Evolutionary conservation across 2,888 invertebrate species (phyloP).

Genomic region (Bhutanitis thaidina): DNA sequence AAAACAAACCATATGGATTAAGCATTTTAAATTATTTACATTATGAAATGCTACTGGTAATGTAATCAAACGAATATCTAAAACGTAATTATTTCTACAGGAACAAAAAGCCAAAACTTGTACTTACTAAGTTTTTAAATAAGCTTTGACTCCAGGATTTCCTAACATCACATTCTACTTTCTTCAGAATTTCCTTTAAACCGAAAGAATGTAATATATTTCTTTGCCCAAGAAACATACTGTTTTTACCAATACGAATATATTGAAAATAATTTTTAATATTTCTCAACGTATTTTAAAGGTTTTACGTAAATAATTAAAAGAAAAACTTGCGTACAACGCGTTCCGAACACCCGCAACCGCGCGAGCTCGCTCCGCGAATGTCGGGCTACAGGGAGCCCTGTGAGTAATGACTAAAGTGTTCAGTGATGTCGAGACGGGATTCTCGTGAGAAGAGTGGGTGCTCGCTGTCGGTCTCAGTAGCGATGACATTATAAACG

Average conservation of each 20-base stretch:
- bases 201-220: not conserved
- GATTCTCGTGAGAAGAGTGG: not conserved
- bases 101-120: not conserved
- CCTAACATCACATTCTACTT: not conserved
- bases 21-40: too few species aligned
- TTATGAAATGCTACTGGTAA: not conserved
- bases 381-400: not conserved
- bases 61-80: too few species aligned
- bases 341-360: not conserved
- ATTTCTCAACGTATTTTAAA: not conserved
- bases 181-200: not conserved
- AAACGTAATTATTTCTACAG: not conserved
- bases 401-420: not conserved
- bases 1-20: not conserved
- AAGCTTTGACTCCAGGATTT: not conserved
- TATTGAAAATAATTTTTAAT: not conserved
- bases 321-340: not conserved
- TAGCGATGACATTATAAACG: slow-evolving; percentile 15
- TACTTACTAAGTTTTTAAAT: slow-evolving; percentile 10
- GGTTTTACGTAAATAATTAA: not conserved
- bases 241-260: not conserved
- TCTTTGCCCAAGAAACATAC: not conserved
- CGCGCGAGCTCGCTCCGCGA: slow-evolving; percentile 4
- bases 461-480: not conserved
- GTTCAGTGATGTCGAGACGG: not conserved